phyloP scores from a whole-genome alignment of 2,888 invertebrate genomes.

The Aleiodes leptofemur region DNA sequence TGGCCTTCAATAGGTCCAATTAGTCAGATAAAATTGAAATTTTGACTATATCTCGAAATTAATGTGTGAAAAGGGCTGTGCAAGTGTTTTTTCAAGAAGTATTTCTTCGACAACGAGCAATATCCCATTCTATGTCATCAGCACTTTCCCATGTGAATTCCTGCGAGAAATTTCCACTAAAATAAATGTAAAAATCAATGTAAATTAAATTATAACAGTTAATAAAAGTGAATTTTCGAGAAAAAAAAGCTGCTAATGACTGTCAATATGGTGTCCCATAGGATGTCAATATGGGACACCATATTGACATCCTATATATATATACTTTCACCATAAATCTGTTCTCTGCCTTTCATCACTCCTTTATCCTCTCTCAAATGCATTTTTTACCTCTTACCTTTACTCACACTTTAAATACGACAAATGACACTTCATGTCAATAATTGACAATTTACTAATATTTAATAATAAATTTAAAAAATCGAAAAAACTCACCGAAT shows the following conservation, averaged over 20 bases:
- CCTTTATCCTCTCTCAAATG: too few species aligned
- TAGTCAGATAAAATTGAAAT: too few species aligned
- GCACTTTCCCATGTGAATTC: too few species aligned
- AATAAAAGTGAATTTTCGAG: background rate
- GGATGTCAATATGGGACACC: too few species aligned
- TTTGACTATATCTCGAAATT: too few species aligned
- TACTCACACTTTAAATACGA: background rate
- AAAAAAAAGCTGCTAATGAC: background rate
- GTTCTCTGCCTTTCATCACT: background rate
- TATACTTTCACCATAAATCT: slow-evolving; percentile 22
- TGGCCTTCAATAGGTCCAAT: too few species aligned
- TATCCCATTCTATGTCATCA: too few species aligned
- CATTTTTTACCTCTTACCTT: too few species aligned
- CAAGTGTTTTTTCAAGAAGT: too few species aligned
- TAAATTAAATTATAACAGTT: background rate
- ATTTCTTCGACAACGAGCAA: too few species aligned
- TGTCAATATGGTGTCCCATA: slow-evolving; percentile 47
- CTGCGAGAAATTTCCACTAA: too few species aligned
- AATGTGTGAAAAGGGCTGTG: background rate
- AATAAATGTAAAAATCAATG: background rate
- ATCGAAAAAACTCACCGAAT: slow-evolving; percentile 61
- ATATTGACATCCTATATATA: background rate
- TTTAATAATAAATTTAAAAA: slow-evolving; percentile 1
- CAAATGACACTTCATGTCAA: background rate
- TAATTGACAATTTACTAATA: background rate